These are phyloP conservation scores for Apocheima hispidaria DNA, from an alignment of 2,888 invertebrate species.

Conservation along the genomic window DNA sequence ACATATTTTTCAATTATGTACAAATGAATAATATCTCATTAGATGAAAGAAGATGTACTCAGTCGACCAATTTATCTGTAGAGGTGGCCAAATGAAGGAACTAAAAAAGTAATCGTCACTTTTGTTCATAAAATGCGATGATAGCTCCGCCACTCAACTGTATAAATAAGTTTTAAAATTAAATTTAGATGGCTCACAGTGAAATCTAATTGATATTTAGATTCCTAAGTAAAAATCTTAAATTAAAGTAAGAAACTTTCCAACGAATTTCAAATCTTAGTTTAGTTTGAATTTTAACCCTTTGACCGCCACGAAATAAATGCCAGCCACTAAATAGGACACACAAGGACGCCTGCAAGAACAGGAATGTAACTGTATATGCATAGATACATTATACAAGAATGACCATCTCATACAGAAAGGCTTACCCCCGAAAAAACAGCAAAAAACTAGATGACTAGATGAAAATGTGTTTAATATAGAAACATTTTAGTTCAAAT, in stretches of 20 bases:
- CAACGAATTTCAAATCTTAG: neutral
- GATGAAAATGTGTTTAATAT: too few species aligned
- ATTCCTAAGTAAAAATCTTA: neutral
- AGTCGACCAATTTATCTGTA: neutral
- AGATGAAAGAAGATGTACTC: neutral
- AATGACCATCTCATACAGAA: too few species aligned
- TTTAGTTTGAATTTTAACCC: too few species aligned
- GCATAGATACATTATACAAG: too few species aligned
- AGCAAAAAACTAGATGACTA: too few species aligned
- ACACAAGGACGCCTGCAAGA: too few species aligned
- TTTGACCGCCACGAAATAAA: too few species aligned
- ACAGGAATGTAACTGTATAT: too few species aligned
- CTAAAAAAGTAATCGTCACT: too few species aligned
- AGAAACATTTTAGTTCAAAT: too few species aligned
- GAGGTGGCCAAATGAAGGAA: neutral
- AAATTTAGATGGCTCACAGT: neutral
- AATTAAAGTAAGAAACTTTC: neutral
- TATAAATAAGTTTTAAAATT: neutral
- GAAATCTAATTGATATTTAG: constrained; percentile 1
- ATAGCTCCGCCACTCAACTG: neutral
- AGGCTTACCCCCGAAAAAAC: too few species aligned
- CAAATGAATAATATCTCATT: neutral
- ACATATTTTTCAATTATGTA: neutral
- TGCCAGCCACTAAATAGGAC: too few species aligned
- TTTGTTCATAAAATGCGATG: neutral